phyloP scores from a whole-genome alignment of 2,888 invertebrate species.

The Carpatolechia fugitivella region DNA sequence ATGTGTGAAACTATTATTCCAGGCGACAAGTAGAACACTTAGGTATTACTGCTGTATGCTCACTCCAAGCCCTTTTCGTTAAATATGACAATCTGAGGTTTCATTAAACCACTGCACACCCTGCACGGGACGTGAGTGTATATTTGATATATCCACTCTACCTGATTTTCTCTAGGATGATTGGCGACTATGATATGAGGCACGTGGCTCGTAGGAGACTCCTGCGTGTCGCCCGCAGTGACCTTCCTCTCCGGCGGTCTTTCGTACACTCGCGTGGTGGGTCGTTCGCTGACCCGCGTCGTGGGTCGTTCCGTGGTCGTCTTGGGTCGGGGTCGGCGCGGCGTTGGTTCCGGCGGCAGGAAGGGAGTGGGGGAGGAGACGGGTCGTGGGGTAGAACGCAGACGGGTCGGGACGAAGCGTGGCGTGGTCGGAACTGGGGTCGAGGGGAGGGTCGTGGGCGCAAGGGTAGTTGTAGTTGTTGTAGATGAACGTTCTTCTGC shows the following conservation, averaged over 20 bases:
- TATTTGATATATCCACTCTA: too few species aligned
- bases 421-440: slow-evolving; percentile 34
- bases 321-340: slow-evolving; percentile 40
- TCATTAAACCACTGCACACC: too few species aligned
- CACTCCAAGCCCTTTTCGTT: too few species aligned
- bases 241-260: slow-evolving; percentile 53
- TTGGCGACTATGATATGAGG: slow-evolving; percentile 81
- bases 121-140: too few species aligned
- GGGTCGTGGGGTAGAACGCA: slow-evolving; percentile 39
- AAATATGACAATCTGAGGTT: too few species aligned
- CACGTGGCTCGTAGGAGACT: slow-evolving; percentile 65
- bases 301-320: slow-evolving; percentile 55
- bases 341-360: slow-evolving; percentile 35
- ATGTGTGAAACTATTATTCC: too few species aligned
- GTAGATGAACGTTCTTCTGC: slow-evolving; percentile 70
- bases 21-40: too few species aligned
- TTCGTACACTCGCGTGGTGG: slow-evolving; percentile 67
- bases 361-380: slow-evolving; percentile 43
- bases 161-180: slow-evolving; percentile 91
- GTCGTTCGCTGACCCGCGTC: slow-evolving; percentile 54
- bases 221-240: slow-evolving; percentile 56
- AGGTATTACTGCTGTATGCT: too few species aligned
- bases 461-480: slow-evolving; percentile 28
- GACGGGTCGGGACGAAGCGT: slow-evolving; percentile 36
- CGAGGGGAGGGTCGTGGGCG: slow-evolving; percentile 27